Conservation (phyloP, 2,888 invertebrate species). For the Epirrhoe alternata region DNA sequence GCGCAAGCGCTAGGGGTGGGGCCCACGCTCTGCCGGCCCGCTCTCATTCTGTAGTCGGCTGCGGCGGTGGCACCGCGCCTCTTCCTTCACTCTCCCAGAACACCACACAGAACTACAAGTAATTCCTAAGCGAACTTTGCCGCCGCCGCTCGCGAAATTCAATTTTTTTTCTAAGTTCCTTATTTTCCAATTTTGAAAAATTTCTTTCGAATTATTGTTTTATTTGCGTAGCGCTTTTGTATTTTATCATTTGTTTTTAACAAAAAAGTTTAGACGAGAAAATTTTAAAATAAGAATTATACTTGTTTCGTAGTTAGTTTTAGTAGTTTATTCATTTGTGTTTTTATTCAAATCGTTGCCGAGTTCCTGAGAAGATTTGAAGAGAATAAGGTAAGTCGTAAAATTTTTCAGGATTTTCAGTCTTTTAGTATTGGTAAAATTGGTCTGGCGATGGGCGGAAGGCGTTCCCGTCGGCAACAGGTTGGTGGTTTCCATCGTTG, state of each 20-base stretch:
- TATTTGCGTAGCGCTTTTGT: slow-evolving; percentile 67
- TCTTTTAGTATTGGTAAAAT: slow-evolving; percentile 44
- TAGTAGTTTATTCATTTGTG: slow-evolving; percentile 64
- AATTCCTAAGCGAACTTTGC: slow-evolving; percentile 61
- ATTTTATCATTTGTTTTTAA: slow-evolving; percentile 58
- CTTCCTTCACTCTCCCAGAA: slow-evolving; percentile 57
- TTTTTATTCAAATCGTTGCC: slow-evolving; percentile 55
- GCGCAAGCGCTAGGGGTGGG: slow-evolving; percentile 83
- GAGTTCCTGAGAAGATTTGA: slow-evolving; percentile 32
- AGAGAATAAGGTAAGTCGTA: slow-evolving; percentile 40
- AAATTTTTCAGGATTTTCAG: slow-evolving; percentile 43
- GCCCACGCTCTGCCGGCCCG: slow-evolving; percentile 75
- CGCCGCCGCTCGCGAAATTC: slow-evolving; percentile 74
- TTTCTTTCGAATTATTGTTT: slow-evolving; percentile 58
- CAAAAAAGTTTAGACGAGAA: slow-evolving; percentile 40
- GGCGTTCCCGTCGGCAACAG: slow-evolving; percentile 83
- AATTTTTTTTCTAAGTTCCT: slow-evolving; percentile 64
- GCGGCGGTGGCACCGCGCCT: slow-evolving; percentile 76
- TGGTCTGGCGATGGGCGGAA: slow-evolving; percentile 76
- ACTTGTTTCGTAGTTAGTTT: slow-evolving; percentile 35
- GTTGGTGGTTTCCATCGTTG: slow-evolving; percentile 61
- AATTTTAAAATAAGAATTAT: slow-evolving; percentile 22
- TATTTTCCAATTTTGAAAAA: slow-evolving; percentile 57
- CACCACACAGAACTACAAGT: slow-evolving; percentile 55
- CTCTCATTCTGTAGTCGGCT: slow-evolving; percentile 79